Evolutionary conservation across 1,140 invertebrate species (phyloP), one percentile per base, ranked within the genome.

Genomic region (Bombus cullumanus): DNA sequence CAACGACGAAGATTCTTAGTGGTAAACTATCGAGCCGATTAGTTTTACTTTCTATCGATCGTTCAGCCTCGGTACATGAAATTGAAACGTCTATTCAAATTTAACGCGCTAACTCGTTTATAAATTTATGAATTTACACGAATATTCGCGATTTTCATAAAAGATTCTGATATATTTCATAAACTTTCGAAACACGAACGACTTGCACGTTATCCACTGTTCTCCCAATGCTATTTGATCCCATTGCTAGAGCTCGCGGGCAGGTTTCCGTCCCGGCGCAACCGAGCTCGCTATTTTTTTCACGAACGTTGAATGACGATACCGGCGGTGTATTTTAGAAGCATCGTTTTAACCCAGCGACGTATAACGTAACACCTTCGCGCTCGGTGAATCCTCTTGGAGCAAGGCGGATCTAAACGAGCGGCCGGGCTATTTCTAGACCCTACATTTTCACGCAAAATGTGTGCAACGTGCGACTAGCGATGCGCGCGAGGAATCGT

Each of bases 381-480:
- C 41, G 25, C n/a, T 41, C 34, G 73, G 43, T 84, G 66, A 71
- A 84, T 85, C 31, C 77, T 71, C 53, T 18, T 43, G 39, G 25
- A 18, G 53, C 53, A n/a, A 72, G 62, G 62, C 47, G 72, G 74
- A 77, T 83, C 73, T 39, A 5, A 79, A 84, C 39, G 39, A 69
- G 76, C 41, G 64, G 9, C 59, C 13, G 68, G 18, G 83, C 41
- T 85, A 85, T 85, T 85, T 85, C 83, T 72, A 80, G 83, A 85
- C 2, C 15, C 68, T 25, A 47, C 82, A 39, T 79, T 85, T 72
- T 72, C 39, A 57, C 47, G 73, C 76, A 31, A 85, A 79, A 80
- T 39, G 53, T 47, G 74, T 57, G 81, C 64, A 77, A 68, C 81
- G 62, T 31, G 76, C 6, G 31, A 47, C 47, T 47, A 71, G 76